A percentile compares a stretch with the other conserved stretches of the same genome.
These are phyloP conservation scores for Rafetus swinhoei DNA, from an alignment of 2,113 vertebrate genomes.

Conservation along the genomic window DNA sequence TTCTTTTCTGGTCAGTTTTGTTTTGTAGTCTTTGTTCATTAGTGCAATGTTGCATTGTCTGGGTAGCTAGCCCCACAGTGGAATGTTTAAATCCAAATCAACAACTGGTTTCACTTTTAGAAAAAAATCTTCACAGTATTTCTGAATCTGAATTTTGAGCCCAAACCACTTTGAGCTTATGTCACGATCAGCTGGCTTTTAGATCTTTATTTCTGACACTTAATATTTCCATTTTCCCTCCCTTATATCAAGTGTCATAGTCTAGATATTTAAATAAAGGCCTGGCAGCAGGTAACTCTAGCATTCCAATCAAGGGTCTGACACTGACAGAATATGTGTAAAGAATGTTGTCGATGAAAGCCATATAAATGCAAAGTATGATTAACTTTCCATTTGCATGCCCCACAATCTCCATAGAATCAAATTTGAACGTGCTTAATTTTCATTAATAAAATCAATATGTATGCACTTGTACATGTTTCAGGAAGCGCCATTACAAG, in stretches of 20 bases:
- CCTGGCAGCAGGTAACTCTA: background rate
- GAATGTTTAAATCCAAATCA: rapidly evolving
- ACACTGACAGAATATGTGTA: rapidly evolving
- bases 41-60: rapidly evolving
- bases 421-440: conserved; percentile 26
- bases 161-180: background rate
- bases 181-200: conserved; percentile 7
- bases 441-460: conserved; percentile 53
- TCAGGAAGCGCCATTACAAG: background rate
- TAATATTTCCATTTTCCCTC: conserved; percentile 20
- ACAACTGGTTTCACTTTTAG: background rate
- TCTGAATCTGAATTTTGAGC: background rate
- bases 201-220: conserved; percentile 37
- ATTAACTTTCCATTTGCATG: conserved; percentile 16
- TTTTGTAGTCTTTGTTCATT: background rate
- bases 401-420: background rate
- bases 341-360: background rate
- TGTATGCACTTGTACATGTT: background rate
- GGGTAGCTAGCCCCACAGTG: background rate
- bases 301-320: conserved; percentile 34
- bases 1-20: background rate
- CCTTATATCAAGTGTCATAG: background rate
- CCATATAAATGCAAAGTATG: background rate
- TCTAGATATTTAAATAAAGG: background rate
- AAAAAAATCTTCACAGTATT: background rate